Evolutionary conservation across 2,888 invertebrate species (phyloP).

Genomic region (Eristalis arbustorum): DNA sequence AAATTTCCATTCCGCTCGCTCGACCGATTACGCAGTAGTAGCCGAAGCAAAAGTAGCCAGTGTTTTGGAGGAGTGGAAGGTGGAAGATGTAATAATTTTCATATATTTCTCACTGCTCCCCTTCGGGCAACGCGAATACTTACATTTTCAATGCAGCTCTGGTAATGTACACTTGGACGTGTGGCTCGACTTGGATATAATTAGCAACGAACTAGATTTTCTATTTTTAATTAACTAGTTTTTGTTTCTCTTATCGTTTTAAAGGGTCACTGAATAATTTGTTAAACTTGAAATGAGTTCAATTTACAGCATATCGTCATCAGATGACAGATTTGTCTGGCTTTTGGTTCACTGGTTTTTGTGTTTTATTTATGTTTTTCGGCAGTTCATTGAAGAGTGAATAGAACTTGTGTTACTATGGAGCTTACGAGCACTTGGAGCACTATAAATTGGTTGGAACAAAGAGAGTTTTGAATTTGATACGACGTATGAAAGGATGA

Average conservation of each 20-base stretch:
- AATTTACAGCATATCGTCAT: background rate
- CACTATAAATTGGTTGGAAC: background rate
- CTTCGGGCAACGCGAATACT: conserved; percentile 14
- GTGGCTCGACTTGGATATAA: conserved; percentile 39
- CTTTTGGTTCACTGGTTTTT: background rate
- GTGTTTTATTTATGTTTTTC: background rate
- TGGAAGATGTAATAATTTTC: background rate
- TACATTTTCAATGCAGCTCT: conserved; percentile 33
- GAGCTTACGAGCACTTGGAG: background rate
- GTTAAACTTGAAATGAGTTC: conserved; percentile 37
- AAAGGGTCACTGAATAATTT: conserved; percentile 41
- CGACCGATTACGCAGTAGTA: conserved; percentile 57
- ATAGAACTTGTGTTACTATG: background rate
- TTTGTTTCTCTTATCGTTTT: background rate
- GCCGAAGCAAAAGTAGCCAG: background rate
- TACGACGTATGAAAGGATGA: background rate
- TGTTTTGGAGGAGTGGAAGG: background rate
- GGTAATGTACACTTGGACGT: conserved; percentile 1
- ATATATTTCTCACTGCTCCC: background rate
- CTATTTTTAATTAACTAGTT: conserved; percentile 25
- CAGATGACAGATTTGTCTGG: conserved; percentile 16
- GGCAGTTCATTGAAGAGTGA: background rate
- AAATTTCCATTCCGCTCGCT: conserved; percentile 31
- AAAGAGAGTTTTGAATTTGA: conserved; percentile 15
- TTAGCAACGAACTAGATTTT: conserved; percentile 46